These are phyloP conservation scores for Drosophila sulfurigaster DNA, from an alignment of 1,140 invertebrate genomes.

Conservation along the genomic window DNA sequence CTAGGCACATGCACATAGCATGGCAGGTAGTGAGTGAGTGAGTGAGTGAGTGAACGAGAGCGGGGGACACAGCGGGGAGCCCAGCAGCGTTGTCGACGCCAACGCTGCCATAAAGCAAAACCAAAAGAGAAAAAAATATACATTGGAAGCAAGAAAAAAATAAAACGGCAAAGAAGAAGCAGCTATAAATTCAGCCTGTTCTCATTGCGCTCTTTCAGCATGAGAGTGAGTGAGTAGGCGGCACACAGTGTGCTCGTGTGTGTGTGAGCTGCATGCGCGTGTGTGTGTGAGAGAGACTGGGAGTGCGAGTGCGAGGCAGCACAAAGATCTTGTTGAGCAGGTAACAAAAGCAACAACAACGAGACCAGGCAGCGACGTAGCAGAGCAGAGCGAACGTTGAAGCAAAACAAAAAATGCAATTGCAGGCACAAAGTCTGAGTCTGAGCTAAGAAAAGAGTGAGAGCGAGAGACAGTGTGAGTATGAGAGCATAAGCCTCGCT, in stretches of 20 bases:
- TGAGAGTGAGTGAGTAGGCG: slow-evolving; percentile 65
- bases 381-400: slow-evolving; percentile 65
- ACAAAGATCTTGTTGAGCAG: slow-evolving; percentile 79
- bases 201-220: slow-evolving; percentile 34
- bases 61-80: slow-evolving; percentile 36
- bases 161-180: slow-evolving; percentile 18
- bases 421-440: slow-evolving; percentile 55
- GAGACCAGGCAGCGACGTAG: slow-evolving; percentile 46
- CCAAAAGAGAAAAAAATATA: slow-evolving; percentile 41
- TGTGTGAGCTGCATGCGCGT: not conserved
- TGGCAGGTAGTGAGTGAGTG: slow-evolving; percentile 47
- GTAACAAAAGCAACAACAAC: slow-evolving; percentile 60
- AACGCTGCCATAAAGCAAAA: slow-evolving; percentile 31
- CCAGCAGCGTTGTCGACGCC: slow-evolving; percentile 15
- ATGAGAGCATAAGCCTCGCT: slow-evolving; percentile 3
- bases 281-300: slow-evolving; percentile 8
- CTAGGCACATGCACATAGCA: slow-evolving; percentile 46
- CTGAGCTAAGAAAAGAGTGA: slow-evolving; percentile 28
- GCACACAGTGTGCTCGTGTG: not conserved
- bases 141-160: slow-evolving; percentile 8
- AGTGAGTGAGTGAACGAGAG: not conserved
- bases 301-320: slow-evolving; percentile 46
- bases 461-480: not conserved
- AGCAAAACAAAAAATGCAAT: slow-evolving; percentile 79
- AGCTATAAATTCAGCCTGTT: slow-evolving; percentile 19